Evolutionary conservation across 2,888 invertebrate species (phyloP).

Genomic region (Pachydiplax longipennis): DNA sequence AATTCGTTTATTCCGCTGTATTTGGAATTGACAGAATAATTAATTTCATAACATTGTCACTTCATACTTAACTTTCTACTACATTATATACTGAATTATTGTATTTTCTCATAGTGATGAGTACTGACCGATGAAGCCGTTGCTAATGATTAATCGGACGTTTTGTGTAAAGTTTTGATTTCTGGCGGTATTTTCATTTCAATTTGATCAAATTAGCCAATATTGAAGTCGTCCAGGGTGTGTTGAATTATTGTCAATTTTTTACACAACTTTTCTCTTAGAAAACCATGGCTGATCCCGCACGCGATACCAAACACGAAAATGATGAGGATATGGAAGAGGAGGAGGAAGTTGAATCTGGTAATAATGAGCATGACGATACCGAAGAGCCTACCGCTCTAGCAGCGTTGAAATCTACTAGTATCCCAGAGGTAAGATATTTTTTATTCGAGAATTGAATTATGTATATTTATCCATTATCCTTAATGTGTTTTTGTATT

Average conservation of each 20-base stretch:
- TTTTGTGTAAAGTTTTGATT: neutral
- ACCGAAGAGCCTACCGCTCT: conserved; percentile 59
- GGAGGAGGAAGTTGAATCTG: conserved; percentile 62
- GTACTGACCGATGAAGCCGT: neutral
- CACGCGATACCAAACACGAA: conserved; percentile 15
- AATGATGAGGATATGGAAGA: conserved; percentile 65
- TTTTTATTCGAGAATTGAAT: neutral
- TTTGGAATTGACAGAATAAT: neutral
- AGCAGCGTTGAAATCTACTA: conserved; percentile 55
- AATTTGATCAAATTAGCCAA: neutral
- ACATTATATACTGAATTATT: neutral
- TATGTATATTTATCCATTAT: neutral
- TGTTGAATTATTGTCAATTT: neutral
- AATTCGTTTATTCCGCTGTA: neutral
- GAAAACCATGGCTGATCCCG: conserved; percentile 33
- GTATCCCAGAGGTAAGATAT: neutral
- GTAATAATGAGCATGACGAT: conserved; percentile 53
- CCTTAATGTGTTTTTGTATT: conserved; percentile 24
- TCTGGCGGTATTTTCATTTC: neutral
- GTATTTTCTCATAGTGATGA: neutral
- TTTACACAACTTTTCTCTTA: neutral
- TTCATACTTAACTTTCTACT: neutral
- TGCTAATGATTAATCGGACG: neutral
- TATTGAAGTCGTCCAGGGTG: too few species aligned
- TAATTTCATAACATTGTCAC: neutral